A percentile compares a stretch with the other conserved stretches of the same genome.
Conservation (phyloP, 2,797 vertebrate genomes). For the Linurgus olivaceus region DNA sequence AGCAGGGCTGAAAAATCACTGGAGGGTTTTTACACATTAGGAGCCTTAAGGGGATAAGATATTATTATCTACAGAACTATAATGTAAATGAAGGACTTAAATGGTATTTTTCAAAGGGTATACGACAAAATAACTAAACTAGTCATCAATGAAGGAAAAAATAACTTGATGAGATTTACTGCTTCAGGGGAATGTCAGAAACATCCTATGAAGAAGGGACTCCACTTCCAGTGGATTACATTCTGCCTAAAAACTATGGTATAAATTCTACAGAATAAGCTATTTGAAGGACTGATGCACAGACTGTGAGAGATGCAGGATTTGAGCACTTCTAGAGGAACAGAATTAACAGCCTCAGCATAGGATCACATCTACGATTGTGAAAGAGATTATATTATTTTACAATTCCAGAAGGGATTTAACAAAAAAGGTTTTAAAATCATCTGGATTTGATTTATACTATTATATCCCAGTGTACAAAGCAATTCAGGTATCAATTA, state of each 20-base stretch:
- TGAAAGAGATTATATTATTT: neutral
- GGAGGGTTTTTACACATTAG: neutral
- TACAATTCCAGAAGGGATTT: neutral
- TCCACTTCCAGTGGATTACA: neutral
- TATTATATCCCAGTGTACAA: neutral
- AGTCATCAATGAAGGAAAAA: neutral
- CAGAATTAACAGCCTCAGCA: neutral
- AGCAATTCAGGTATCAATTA: neutral
- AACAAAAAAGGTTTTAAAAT: neutral
- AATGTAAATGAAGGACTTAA: neutral
- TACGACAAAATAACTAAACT: neutral
- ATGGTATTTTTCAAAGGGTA: neutral
- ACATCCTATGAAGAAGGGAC: neutral
- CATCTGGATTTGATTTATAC: neutral
- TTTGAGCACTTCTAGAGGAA: neutral
- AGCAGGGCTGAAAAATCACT: neutral
- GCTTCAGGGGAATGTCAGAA: neutral
- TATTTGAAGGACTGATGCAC: neutral
- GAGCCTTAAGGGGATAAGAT: neutral
- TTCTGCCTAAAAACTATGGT: neutral
- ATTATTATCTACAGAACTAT: neutral
- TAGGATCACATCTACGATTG: neutral
- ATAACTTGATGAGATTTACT: neutral
- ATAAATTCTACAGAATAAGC: neutral
- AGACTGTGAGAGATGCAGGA: neutral